These are phyloP conservation scores for Pardosa pseudoannulata DNA, from an alignment of 2,888 invertebrate species.

Conservation along the genomic window DNA sequence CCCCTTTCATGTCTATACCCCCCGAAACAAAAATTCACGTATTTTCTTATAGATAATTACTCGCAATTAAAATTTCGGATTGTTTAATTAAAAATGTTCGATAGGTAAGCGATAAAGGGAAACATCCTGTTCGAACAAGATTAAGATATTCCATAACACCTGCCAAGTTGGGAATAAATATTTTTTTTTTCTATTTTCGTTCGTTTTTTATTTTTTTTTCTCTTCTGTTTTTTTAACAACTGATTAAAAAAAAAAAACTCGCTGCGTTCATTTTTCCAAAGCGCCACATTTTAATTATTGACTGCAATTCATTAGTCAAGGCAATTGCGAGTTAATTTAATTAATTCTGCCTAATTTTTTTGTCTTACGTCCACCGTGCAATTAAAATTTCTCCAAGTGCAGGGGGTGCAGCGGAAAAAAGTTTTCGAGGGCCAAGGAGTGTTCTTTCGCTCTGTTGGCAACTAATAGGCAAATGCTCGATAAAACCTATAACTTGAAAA, in stretches of 20 bases:
- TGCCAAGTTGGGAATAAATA: no score
- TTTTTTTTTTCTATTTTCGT: no score
- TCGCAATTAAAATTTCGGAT: neutral
- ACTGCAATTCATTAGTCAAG: neutral
- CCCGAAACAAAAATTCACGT: no score
- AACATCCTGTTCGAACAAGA: no score
- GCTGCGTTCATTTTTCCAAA: neutral
- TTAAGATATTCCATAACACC: slow-evolving; percentile 1
- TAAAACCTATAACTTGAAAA: slow-evolving; percentile 18
- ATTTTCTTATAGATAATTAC: neutral
- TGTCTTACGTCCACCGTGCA: neutral
- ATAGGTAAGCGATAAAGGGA: no score
- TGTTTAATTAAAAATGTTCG: slow-evolving; percentile 1
- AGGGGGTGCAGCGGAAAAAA: neutral
- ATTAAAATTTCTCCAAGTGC: neutral
- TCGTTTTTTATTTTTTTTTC: neutral
- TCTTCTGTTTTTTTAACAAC: no score
- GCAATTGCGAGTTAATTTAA: neutral
- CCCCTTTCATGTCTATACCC: no score
- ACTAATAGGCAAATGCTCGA: slow-evolving; percentile 21
- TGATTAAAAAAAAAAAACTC: neutral
- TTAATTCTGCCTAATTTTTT: neutral
- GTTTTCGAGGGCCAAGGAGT: neutral
- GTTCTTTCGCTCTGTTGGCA: slow-evolving; percentile 8
- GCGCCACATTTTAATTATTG: neutral